Evolutionary conservation across 2,888 invertebrate species (phyloP).

Genomic region (Dryobotodes eremita): DNA sequence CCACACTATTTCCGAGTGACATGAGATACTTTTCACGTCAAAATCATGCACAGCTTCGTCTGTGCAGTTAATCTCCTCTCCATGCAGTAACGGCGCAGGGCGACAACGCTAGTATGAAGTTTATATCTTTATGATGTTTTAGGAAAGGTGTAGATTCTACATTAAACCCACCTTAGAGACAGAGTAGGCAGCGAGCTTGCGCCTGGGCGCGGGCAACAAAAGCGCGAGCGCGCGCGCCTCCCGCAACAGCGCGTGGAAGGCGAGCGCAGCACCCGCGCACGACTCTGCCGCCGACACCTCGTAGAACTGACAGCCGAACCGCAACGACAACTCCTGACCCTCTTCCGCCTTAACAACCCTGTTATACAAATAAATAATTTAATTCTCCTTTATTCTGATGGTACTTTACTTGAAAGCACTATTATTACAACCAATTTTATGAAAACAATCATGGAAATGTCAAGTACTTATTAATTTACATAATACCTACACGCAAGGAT

Average conservation of each 20-base stretch:
- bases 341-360: constrained; percentile 95
- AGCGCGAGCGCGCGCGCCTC: constrained; percentile 95
- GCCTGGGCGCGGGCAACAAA: constrained; percentile 92
- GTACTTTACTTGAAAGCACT: constrained; percentile 9
- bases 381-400: background rate
- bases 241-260: constrained; percentile 94
- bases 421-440: constrained; percentile 39
- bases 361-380: constrained; percentile 71
- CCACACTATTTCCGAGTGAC: background rate
- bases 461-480: constrained; percentile 55
- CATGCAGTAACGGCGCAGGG: too few species aligned
- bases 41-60: background rate
- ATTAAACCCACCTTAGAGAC: constrained; percentile 92
- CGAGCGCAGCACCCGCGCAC: constrained; percentile 94
- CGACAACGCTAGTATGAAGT: too few species aligned
- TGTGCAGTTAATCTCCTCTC: background rate
- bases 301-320: constrained; percentile 95
- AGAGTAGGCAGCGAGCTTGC: constrained; percentile 94
- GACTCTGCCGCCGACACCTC: constrained; percentile 96
- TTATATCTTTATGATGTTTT: background rate
- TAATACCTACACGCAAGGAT: constrained; percentile 33
- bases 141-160: background rate
- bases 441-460: constrained; percentile 46
- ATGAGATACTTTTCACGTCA: too few species aligned
- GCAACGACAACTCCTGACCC: constrained; percentile 94